Base-by-base conservation (phyloP, 2,888 invertebrate genomes). In the Meteorus cinctellus region DNA sequence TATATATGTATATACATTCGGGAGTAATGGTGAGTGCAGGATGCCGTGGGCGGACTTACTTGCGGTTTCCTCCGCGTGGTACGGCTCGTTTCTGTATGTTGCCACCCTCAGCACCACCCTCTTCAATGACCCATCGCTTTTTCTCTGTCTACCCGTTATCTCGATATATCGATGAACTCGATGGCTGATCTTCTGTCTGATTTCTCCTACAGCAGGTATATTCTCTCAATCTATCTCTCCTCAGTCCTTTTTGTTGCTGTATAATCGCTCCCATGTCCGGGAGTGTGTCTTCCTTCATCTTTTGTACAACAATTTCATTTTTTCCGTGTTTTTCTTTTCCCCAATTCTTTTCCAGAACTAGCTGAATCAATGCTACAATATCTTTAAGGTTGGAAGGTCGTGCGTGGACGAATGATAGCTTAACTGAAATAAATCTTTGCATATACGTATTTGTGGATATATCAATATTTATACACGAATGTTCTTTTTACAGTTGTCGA, bases 31-130 rank as follows among this genome's bases (percentile, higher is more conserved):
- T 55, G 55, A 55, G n/a, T 19, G 19, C 48, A 70, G 74, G 19
- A 59, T 59, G 70, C 78, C 75, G 67, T 72, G 73, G 71, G 78
- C 76, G 77, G 80, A 78, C 81, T 80, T 81, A 80, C 55, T 45
- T 36, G 31, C 34, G 48, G n/a, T 71, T 45, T 24, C 14, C 71
- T 60, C 14, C 55, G 51, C 34, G 31, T 41, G 51, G 19, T 55
- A 51, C 31, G 19, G 65, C 34, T 60, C 60, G 27, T 41, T 71
- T 45, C 45, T 59, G 16, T 70, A 45, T 73, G 41, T 67, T 63
- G 31, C 59, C 71, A 59, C 72, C 55, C 76, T 77, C 68, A 69
- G 78, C 51, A 72, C 78, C 55, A 72, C 62, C 31, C 60, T 48
- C 65, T 51, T 45, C 66, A 77, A 73, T 66, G 69, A 69, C 72